Evolutionary conservation across 2,113 vertebrate species (phyloP), one percentile per base, ranked within the genome.

Genomic region (Clupea harengus): DNA sequence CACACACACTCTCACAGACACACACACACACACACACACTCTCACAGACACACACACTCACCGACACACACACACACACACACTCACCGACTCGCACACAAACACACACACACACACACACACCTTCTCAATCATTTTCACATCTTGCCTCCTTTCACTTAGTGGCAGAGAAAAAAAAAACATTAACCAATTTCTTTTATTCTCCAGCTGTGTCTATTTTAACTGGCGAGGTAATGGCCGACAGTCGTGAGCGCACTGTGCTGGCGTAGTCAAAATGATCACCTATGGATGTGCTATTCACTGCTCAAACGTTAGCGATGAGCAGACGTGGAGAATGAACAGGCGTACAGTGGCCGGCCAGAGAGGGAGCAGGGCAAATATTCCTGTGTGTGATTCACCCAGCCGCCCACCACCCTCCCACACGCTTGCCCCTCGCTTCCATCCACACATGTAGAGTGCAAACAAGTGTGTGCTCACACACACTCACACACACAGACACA

Each of bases 321-420:
- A 60, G 83, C 25, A 57, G 22, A 44, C 52, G 32, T 32, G 6
- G 54, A 60, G 54, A 60, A 60, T 60, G 6, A 86, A 39, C 46
- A 60, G 44, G 60, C 47, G 72, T 8, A 81, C 15, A 52, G 32
- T 80, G 10, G 47, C 67, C 84, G 88, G 88, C 89, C 89, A 84
- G 75, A 82, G 82, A 60, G 54, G 54, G 54, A 78, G 81, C 39
- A 60, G 52, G 89, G 90, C 87, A 85, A 87, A 90, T 86, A 89
- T 90, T 88, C 87, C 88, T 83, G 84, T 85, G 88, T 47, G 87
- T 88, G 89, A 90, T 75, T 89, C 89, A 90, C 82, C 88, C 88
- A 86, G 90, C 89, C 90, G 7, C 86, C 85, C 88, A 88, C 18
- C 81, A 87, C 88, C 85, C 87, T 87, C 91, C 91, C 90, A 88